phyloP scores from a whole-genome alignment of 2,797 vertebrate species.

The Amphiprion clarkii region DNA sequence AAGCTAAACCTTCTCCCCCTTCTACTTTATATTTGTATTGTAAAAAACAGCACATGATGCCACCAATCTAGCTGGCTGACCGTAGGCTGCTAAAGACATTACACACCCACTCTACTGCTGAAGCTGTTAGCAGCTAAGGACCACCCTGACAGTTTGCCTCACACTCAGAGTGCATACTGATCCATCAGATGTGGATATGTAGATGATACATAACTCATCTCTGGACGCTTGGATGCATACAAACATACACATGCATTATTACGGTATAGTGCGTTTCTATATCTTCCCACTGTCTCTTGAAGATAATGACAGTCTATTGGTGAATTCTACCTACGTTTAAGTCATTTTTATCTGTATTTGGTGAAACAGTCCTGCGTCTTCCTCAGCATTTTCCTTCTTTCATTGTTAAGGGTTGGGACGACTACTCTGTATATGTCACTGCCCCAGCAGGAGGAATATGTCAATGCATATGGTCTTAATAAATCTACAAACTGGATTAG shows the following conservation, averaged over 20 bases:
- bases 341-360: background rate
- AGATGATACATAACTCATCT: constrained; percentile 53
- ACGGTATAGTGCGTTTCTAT: background rate
- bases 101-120: constrained; percentile 68
- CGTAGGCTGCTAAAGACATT: constrained; percentile 77
- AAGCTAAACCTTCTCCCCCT: constrained; percentile 14
- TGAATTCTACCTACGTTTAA: background rate
- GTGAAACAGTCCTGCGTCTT: background rate
- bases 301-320: background rate
- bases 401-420: background rate
- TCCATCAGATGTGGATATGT: constrained; percentile 70
- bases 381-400: background rate
- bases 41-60: constrained; percentile 29
- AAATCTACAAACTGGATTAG: constrained; percentile 22
- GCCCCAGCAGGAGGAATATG: constrained; percentile 16
- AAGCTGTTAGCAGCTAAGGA: constrained; percentile 72
- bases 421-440: background rate
- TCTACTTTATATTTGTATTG: constrained; percentile 23
- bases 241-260: constrained; percentile 23
- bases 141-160: constrained; percentile 77
- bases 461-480: constrained; percentile 19
- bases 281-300: background rate
- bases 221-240: constrained; percentile 50
- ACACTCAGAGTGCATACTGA: constrained; percentile 16
- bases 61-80: constrained; percentile 57